Evolutionary conservation across 2,113 vertebrate species (phyloP), one percentile per base, ranked within the genome.

Genomic region (Garra rufa): DNA sequence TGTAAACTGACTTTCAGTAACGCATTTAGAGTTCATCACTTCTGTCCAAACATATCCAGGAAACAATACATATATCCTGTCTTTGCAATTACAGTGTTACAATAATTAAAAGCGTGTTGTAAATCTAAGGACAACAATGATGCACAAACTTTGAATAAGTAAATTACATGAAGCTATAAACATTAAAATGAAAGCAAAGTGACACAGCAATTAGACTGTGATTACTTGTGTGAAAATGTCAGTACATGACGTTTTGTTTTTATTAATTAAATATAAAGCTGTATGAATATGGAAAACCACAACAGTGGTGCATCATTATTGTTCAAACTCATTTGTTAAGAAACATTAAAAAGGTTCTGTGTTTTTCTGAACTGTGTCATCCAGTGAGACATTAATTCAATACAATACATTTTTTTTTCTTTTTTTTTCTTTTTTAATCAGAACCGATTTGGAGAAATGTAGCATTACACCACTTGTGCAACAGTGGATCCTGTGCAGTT

Each of bases 121-220:
- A 48, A 48, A 74, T 26, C 17, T 21, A 46, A 75, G 21, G 69
- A 44, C 21, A 71, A 44, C 69, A 71, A 71, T 44, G 69, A 44
- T 30, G 26, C 46, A 52, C 26, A 52, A 52, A 52, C 46, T 52
- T 4, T 52, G 46, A 50, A 52, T 21, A 34, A 34, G 11, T 19
- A 21, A 6, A 30, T 6, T 69, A 2, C 3, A 69, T 69, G 9
- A 63, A 26, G 57, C 57, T 59, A 59, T 24, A 1, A 26, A 55
- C 19, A 9, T 14, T 48, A 9, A 46, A 73, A 15, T 70, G 3
- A 8, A 48, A 73, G 41, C 6, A 1, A 73, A 44, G 9, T 26
- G n/a, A 4, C 6, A 6, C 2, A 11, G n/a, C n/a, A 73, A 46
- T 46, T 14, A 46, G 70, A 46, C n/a, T n/a, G 38, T 50, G 46